A percentile compares a stretch with the other conserved stretches of the same genome.
phyloP scores from a whole-genome alignment of 2,888 invertebrate genomes.

The Netelia inedita region DNA sequence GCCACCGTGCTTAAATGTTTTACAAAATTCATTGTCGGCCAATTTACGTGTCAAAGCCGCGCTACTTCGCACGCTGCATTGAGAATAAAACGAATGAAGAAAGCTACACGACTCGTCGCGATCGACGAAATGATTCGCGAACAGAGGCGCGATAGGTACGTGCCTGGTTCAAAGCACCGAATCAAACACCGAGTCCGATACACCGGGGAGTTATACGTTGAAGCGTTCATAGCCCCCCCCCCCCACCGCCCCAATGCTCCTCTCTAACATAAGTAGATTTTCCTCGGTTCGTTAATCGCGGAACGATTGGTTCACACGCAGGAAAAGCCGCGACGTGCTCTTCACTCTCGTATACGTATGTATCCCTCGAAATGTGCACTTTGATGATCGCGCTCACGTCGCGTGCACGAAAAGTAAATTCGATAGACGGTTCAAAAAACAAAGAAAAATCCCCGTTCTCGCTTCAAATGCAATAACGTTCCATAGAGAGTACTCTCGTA shows the following conservation, averaged over 20 bases:
- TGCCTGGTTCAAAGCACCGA: conserved; percentile 73
- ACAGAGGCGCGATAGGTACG: too few relatives aligned
- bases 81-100: not conserved
- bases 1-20: conserved; percentile 83
- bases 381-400: conserved; percentile 76
- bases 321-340: conserved; percentile 77
- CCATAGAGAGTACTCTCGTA: conserved; percentile 23
- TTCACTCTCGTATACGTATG: conserved; percentile 22
- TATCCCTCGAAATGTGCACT: conserved; percentile 71
- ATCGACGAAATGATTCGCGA: conserved; percentile 1
- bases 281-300: conserved; percentile 79
- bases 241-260: not conserved
- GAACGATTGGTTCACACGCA: conserved; percentile 78
- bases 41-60: conserved; percentile 84
- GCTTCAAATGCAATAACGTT: conserved; percentile 70
- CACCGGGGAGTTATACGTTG: conserved; percentile 11
- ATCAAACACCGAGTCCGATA: conserved; percentile 53
- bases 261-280: conserved; percentile 79
- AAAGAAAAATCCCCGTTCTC: conserved; percentile 72
- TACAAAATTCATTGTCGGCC: conserved; percentile 84
- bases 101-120: conserved; percentile 2
- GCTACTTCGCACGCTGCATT: conserved; percentile 15
- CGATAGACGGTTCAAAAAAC: not conserved
- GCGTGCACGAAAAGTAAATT: conserved; percentile 33
- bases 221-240: conserved; percentile 39